Evolutionary conservation across 2,888 invertebrate species (phyloP), one percentile per base, ranked within the genome.

Genomic region (Diplazon laetatorius): DNA sequence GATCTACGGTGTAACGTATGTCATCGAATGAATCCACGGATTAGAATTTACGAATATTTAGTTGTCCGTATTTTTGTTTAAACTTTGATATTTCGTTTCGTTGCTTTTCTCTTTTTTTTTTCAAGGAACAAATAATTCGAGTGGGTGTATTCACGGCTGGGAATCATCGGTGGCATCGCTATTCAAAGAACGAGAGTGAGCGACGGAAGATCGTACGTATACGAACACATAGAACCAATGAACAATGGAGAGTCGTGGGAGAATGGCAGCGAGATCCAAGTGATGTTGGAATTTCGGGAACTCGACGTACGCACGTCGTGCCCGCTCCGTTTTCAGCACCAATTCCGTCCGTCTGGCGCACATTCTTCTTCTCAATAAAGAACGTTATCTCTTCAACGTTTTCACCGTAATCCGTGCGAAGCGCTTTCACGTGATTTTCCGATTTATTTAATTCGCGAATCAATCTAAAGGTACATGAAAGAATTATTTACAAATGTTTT

Each of bases 221-320:
- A 35, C 6, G 42, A n/a, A 2, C 14, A 22, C 12, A 39, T 39
- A 39, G 39, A 35, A 25, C 66, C 25, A 25, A 66, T 50, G 55
- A 55, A 42, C 52, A 55, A 39, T 18, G 39, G 39, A n/a, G 37
- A 22, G 10, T 16, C 37, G 59, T 55, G 55, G 42, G 12, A 22
- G 18, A 68, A 52, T 9, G 39, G 25, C 30, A 25, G 55, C 39
- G 55, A 30, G 39, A 60, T 44, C 14, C 22, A 42, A 39, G 65
- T 22, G 25, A 16, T 25, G 66, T 30, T 55, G 66, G 66, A 68
- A 68, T 68, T 68, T 55, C 66, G 66, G 18, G 42, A 55, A 55
- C 55, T 55, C 55, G 55, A 42, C 4, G 42, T 25, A 20, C 52
- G 10, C 25, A 20, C 39, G 39, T 66, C 52, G 39, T 20, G 12